Evolutionary conservation across 2,888 invertebrate genomes (phyloP), one percentile per base, ranked within the genome.

Genomic region (Caenorhabditis zanzibari): DNA sequence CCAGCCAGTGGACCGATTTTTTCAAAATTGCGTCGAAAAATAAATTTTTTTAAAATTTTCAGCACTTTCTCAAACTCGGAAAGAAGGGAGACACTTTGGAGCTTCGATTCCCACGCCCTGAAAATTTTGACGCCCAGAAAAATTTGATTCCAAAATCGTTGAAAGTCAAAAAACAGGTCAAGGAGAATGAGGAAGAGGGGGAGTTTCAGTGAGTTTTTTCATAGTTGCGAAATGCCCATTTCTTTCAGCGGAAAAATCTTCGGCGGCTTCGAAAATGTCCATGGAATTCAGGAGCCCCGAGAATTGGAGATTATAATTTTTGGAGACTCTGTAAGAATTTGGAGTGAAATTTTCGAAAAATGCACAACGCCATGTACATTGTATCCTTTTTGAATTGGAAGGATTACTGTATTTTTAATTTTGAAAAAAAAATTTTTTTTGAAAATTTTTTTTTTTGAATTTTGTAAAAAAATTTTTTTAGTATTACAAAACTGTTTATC

Each of bases 181-280:
- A 19, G 10, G 49, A 54, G 14, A 24, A 54, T 4, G 12, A 10
- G 14, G 24, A 54, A 14, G 54, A 24, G 14, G 26, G 14, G 12
- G 24, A 24, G 14, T n/a, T 28, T 5, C 7, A 22, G 22, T n/a
- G 1, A 24, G 22, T 54, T 54, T n/a, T n/a, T n/a, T n/a, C n/a
- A n/a, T n/a, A n/a, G n/a, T 19, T 19, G 49, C 32, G 7, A 32
- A 32, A 32, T 6, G 7, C 7, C 32, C 7, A 32, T 32, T n/a
- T n/a, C n/a, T 68, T 71, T 26, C 59, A 72, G 71, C 1, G 71
- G 44, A n/a, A 59, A 47, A 58, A 59, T 72, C 19, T 12, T 59
- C 32, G 59, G 71, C n/a, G 71, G 71, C 10, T 72, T 72, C 47
- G 22, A 44, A 2, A 72, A 72, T 16, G 32, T 72, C 3, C 71